Evolutionary conservation across 2,113 vertebrate species (phyloP), one percentile per base, ranked within the genome.

Genomic region (Phrynosoma blainvillii): DNA sequence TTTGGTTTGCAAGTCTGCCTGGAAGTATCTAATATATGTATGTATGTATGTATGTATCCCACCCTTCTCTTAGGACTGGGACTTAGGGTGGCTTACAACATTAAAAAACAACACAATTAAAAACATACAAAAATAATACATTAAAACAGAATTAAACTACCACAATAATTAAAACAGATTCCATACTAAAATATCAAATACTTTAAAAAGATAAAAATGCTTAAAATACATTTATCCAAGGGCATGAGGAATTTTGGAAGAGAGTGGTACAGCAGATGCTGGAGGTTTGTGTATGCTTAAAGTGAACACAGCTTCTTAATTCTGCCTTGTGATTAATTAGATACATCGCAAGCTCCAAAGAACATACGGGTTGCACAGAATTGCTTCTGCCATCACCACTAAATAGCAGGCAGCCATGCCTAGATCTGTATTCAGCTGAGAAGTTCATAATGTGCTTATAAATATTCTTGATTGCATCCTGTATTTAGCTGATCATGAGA

Each of bases 381-480:
- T 89, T 84, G 25, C 52, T 71, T 65, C 76, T 0, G 0, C 79
- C 77, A 84, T 74, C 83, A 84, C 70, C 83, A 84, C 85, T 84
- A 84, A 83, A 84, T 89, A 93, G 92, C 89, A 92, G 79, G 25
- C 25, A 30, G 23, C 42, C 79, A 83, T 89, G 83, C 90, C 93
- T 93, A 76, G 74, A 90, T 91, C 86, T 73, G 80, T 71, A 87
- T 89, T 88, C 83, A 86, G 88, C 92, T 92, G 88, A 90, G 93
- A 93, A 92, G 91, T 47, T 47, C 47, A 93, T 93, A 80, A 42
- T 90, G 90, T 86, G 84, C 84, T 95, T 92, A 78, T 88, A 81
- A 89, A 94, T 84, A 56, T 84, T 70, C 85, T 92, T 85, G 83
- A 93, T 90, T 12, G 87, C 91, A 86, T 92, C 88, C 36, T 91